Evolutionary conservation across 2,888 invertebrate genomes (phyloP), one percentile per base, ranked within the genome.

Genomic region (Microplitis manilae): DNA sequence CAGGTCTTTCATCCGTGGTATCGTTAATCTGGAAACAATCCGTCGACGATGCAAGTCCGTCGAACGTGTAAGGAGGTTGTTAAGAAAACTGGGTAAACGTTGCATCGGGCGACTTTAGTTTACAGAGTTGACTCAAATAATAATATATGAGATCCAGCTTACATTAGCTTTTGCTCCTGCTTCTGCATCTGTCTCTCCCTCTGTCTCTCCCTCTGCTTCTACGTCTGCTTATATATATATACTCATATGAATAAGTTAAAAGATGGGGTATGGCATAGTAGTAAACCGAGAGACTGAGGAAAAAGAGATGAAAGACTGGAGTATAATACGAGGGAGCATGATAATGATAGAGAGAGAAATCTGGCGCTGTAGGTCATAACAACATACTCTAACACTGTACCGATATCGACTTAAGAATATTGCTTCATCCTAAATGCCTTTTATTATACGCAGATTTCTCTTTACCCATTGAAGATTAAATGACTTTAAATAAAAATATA

Each of bases 291-390:
- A n/a, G 50, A 61, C 50, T 40, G 13, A 38, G 39, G 41, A 8
- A 61, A 38, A 65, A 40, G 59, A 68, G 17, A 67, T 17, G 60
- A 50, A 61, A 50, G 15, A 8, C 9, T 20, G 68, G n/a, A 17
- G 38, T 50, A 50, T 50, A 50, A 50, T 50, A 50, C 9, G 13
- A 50, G 13, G 40, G 70, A 64, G 30, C 30, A 30, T 30, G 30
- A 30, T 30, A 30, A 64, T 60, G 7, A 41, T 38, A 70, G 80
- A 77, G 81, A 82, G 84, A 85, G 86, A 86, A 87, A 87, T 86
- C 86, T 86, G 86, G 84, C 83, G 79, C 82, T 86, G 83, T 86
- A 85, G 86, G 86, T 87, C 86, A 86, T 82, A 40, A 86, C 82
- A 40, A 62, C 40, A 15, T 40, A 41, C 9, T 69, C 41, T 69